These are phyloP conservation scores for Aegypius monachus DNA, from an alignment of 2,113 vertebrate species.

Conservation along the genomic window DNA sequence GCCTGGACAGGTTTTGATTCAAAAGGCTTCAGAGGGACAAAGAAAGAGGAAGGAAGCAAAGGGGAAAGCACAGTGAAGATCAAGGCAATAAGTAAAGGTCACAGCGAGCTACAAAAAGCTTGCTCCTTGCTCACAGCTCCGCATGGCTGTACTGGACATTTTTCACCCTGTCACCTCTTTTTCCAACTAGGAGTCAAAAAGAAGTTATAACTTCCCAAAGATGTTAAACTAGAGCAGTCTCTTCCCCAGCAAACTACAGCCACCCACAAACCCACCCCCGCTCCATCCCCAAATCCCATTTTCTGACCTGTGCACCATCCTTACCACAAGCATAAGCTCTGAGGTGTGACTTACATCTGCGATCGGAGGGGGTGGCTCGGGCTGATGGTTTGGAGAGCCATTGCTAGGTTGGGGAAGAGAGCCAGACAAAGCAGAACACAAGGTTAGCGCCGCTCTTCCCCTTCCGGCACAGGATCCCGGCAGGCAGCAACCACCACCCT, in stretches of 20 bases:
- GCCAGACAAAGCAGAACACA: background rate
- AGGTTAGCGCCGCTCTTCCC: background rate
- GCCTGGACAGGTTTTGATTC: background rate
- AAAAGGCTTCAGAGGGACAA: background rate
- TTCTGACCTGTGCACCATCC: background rate
- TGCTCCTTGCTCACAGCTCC: background rate
- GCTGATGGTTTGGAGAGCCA: conserved; percentile 87
- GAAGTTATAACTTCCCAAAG: background rate
- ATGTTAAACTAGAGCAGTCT: background rate
- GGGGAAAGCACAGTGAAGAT: background rate
- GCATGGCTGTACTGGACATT: fast-evolving
- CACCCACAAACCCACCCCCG: fast-evolving
- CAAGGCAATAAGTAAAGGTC: background rate
- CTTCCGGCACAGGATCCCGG: fast-evolving
- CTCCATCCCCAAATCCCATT: background rate
- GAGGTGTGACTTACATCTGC: conserved; percentile 73
- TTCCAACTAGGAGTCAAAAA: too few relatives aligned
- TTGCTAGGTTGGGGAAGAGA: conserved; percentile 75
- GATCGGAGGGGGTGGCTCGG: conserved; percentile 73
- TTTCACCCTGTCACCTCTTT: background rate
- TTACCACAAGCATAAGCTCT: background rate
- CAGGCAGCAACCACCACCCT: background rate
- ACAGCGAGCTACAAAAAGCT: background rate
- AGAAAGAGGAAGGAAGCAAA: background rate
- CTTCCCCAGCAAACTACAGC: background rate